Conservation (phyloP, 2,888 invertebrate species). For the Cephonodes hylas region DNA sequence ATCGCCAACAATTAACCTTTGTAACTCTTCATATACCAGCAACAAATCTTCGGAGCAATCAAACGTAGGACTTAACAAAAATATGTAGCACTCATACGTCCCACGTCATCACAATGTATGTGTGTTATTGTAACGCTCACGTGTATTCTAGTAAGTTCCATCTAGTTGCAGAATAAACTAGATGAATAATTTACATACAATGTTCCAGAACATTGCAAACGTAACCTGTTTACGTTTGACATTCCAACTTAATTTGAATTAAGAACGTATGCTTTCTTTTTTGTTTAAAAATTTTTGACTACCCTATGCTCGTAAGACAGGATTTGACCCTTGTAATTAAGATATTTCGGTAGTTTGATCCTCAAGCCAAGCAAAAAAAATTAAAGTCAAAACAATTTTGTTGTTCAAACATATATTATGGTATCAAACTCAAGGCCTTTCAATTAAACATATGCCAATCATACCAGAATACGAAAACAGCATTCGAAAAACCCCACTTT, state of each 20-base stretch:
- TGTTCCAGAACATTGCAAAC: background rate
- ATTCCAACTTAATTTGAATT: background rate
- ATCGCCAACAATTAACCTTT: too few species aligned
- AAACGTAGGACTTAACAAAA: background rate
- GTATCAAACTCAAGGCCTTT: too few species aligned
- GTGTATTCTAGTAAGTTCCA: background rate
- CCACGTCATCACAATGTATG: background rate
- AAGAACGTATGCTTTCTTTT: background rate
- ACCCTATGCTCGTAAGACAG: too few species aligned
- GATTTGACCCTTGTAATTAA: too few species aligned
- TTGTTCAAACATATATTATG: too few species aligned
- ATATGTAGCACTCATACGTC: background rate
- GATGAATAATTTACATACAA: background rate
- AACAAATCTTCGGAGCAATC: background rate
- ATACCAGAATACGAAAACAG: too few species aligned
- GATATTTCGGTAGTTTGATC: too few species aligned
- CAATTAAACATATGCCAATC: too few species aligned
- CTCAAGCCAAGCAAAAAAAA: too few species aligned
- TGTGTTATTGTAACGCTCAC: background rate
- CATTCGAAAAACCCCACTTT: too few species aligned
- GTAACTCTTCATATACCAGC: background rate
- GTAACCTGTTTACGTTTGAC: background rate
- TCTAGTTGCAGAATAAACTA: background rate
- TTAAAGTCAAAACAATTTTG: too few species aligned
- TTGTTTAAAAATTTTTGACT: too few species aligned